phyloP scores from a whole-genome alignment of 2,888 invertebrate genomes.

The Apoderus coryli region DNA sequence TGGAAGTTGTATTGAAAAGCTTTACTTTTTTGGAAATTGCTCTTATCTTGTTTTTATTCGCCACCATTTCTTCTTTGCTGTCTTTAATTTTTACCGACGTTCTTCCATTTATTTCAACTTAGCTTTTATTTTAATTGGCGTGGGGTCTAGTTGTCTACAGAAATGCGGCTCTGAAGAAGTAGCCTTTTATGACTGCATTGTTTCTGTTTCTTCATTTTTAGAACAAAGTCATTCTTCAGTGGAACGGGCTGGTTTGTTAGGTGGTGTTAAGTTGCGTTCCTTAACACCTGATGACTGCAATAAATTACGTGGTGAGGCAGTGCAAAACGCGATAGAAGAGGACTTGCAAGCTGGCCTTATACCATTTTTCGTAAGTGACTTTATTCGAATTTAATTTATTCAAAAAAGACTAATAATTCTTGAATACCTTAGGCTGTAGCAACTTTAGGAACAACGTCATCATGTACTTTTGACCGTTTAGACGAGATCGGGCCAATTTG shows the following conservation, averaged over 20 bases:
- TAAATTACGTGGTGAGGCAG: constrained; percentile 56
- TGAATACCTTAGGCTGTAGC: constrained; percentile 77
- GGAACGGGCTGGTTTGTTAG: constrained; percentile 79
- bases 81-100: too few species aligned
- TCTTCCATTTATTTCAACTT: too few species aligned
- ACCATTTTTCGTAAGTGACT: constrained; percentile 78
- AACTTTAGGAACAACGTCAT: constrained; percentile 91
- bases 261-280: constrained; percentile 66
- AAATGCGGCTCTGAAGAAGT: too few species aligned
- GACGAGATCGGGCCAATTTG: constrained; percentile 88
- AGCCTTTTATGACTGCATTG: too few species aligned
- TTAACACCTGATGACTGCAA: constrained; percentile 59
- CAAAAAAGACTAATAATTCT: too few species aligned
- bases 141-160: too few species aligned
- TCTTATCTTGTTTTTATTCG: too few species aligned
- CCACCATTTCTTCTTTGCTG: too few species aligned
- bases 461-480: constrained; percentile 84
- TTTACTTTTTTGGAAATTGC: too few species aligned
- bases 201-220: too few species aligned
- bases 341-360: constrained; percentile 82
- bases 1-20: too few species aligned
- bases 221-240: constrained; percentile 89
- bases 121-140: too few species aligned
- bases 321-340: constrained; percentile 66
- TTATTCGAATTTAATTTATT: constrained; percentile 2